Evolutionary conservation across 2,113 vertebrate genomes (phyloP), one percentile per base, ranked within the genome.

Genomic region (Tupaia chinensis): DNA sequence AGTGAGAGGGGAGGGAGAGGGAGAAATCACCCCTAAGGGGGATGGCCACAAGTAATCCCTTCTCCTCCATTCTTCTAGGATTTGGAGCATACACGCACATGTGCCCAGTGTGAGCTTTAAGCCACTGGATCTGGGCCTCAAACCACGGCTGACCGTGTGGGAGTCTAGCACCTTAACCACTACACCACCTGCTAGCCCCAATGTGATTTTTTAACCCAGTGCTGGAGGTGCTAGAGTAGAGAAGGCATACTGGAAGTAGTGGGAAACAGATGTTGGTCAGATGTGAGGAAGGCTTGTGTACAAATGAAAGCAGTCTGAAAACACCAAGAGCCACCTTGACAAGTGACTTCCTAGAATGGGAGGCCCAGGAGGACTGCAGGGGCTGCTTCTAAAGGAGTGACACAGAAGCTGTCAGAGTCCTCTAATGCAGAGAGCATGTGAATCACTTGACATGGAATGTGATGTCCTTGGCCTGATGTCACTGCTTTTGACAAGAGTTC

Each of bases 401-500:
- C 65, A 60, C 56, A 82, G 56, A 85, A 81, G 13, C 68, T 91
- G 68, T 85, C 53, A 91, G 4, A 15, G 77, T 88, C 34, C 77
- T 9, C 87, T 34, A 56, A 32, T 5, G 68, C 19, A 83, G 72
- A 79, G 53, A 86, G 85, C 65, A 86, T 88, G 23, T 93, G 83
- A 78, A 95, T 96, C 96, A 93, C 88, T 96, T 97, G 95, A 94
- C 95, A 93, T 95, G 44, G 97, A 97, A 95, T 97, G 73, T 68
- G 91, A 96, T 27, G 69, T 92, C 17, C 54, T 89, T 74, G 25
- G 94, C 85, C 91, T 98, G 88, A 87, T 95, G 95, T 86, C 91
- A 94, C 79, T 97, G 93, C 96, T 97, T 97, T 97, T 96, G 87
- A 96, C 8, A 93, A 90, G 98, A 96, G 78, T 96, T 97, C 93